Base-by-base conservation (phyloP, 2,113 vertebrate genomes). In the Gambusia affinis region DNA sequence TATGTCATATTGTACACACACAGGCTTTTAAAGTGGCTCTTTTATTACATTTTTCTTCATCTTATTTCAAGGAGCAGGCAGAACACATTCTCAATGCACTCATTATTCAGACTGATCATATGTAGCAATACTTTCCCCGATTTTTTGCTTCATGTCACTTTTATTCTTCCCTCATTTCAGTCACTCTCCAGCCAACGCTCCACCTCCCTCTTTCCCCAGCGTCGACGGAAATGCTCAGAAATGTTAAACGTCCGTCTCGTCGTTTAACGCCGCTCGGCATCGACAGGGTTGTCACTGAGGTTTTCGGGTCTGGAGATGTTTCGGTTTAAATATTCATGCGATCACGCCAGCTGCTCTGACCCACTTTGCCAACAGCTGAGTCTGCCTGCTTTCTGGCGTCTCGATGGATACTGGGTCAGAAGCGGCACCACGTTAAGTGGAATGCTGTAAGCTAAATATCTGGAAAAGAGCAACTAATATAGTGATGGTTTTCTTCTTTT, bases 321-420 rank as follows among this genome's bases (percentile, higher is more conserved):
- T 84, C 70, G 65, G 74, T 87, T 92, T 61, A 91, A 92, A 93
- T 90, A 91, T 91, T 91, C 83, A 91, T 88, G 71, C 12, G 5
- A 82, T 88, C 80, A 68, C 70, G 85, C 78, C 88, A 80, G 80
- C 88, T 89, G 79, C 87, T 89, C 85, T 89, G 92, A 91, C 88
- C 89, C 89, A 89, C 80, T 91, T 91, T 88, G 68, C 79, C 75
- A 86, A 89, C 85, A 93, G 87, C 89, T 90, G 88, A 86, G 76
- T 79, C 82, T 67, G 75, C 65, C 85, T 1, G 22, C 81, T 77
- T 73, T 39, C 71, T 47, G 62, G 39, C 51, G 61, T 77, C 85
- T 70, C 73, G 29, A 57, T 29, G 61, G 83, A 74, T 22, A 72
- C 72, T 72, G 75, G 85, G 88, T 90, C 84, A 91, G 81, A 86